A percentile compares a stretch with the other conserved stretches of the same genome.
Evolutionary conservation across 2,113 vertebrate genomes (phyloP).

Genomic region (Hippocampus abdominalis): DNA sequence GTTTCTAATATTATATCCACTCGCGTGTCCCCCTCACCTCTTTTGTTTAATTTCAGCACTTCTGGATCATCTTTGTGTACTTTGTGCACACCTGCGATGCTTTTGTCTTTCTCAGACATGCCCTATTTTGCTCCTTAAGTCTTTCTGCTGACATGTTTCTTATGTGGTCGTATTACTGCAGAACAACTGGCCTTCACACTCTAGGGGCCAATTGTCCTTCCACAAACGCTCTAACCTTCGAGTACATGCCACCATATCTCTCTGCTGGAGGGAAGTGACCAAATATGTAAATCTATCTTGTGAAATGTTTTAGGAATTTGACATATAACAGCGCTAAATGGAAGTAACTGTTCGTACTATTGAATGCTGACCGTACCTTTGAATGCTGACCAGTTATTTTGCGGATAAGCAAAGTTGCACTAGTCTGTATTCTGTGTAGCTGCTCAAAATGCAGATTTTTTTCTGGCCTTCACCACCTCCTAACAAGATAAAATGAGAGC

Average conservation of each 20-base stretch:
- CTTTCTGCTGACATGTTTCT: conserved; percentile 13
- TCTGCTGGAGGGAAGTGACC: conserved; percentile 7
- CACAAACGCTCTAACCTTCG: conserved; percentile 28
- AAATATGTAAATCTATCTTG: conserved; percentile 11
- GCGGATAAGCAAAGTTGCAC: too few species aligned
- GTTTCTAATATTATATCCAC: conserved; percentile 45
- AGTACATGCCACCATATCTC: conserved; percentile 15
- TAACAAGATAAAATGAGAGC: too few species aligned
- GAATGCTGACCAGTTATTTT: too few species aligned
- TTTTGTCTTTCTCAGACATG: background rate
- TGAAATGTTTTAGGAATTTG: too few species aligned
- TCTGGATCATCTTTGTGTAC: conserved; percentile 7
- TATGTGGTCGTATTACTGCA: conserved; percentile 29
- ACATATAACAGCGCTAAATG: too few species aligned
- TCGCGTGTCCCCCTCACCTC: conserved; percentile 7
- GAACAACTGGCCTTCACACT: conserved; percentile 29
- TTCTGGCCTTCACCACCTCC: too few species aligned
- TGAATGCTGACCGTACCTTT: too few species aligned
- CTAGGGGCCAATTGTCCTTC: conserved; percentile 39
- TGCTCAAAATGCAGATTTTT: too few species aligned
- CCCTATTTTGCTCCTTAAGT: background rate
- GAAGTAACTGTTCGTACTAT: too few species aligned
- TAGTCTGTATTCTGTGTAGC: too few species aligned
- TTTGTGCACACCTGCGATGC: background rate
- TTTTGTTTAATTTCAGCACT: conserved; percentile 40